Percentiles rank a stretch among this genome's conserved stretches.
phyloP scores from a whole-genome alignment of 2,888 invertebrate species.

The Eudemis profundana region DNA sequence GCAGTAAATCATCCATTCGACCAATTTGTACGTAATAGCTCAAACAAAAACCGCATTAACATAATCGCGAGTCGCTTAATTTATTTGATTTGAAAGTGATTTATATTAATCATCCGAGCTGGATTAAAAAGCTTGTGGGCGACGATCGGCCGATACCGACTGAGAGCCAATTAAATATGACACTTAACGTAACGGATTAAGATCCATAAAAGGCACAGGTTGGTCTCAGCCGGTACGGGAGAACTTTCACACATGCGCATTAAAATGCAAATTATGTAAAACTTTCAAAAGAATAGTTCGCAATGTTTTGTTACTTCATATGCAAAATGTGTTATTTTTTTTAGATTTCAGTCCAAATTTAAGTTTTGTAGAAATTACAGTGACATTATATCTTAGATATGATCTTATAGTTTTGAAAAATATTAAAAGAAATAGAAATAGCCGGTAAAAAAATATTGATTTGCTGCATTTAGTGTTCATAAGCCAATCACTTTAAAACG shows the following conservation, averaged over 20 bases:
- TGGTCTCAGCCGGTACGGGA: constrained; percentile 1
- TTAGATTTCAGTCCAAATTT: background rate
- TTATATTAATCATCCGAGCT: constrained; percentile 24
- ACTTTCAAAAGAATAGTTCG: constrained; percentile 40
- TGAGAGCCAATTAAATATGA: background rate
- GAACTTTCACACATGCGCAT: constrained; percentile 42
- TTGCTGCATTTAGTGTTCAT: too few relatives aligned
- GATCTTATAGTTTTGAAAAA: too few relatives aligned
- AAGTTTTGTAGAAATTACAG: background rate
- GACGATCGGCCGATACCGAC: constrained; percentile 5
- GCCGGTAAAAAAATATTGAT: too few relatives aligned
- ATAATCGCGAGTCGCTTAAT: constrained; percentile 34
- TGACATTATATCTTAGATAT: too few relatives aligned
- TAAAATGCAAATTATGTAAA: constrained; percentile 44
- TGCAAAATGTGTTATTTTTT: constrained; percentile 17
- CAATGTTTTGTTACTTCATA: constrained; percentile 37
- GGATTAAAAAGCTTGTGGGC: constrained; percentile 24
- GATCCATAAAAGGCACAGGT: constrained; percentile 10
- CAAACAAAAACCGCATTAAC: constrained; percentile 23
- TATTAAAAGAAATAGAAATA: too few relatives aligned
- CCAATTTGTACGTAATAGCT: background rate
- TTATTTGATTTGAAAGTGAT: constrained; percentile 41
- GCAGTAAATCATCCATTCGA: background rate
- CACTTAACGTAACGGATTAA: constrained; percentile 8
- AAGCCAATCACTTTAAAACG: too few relatives aligned